Evolutionary conservation across 2,113 vertebrate genomes (phyloP).

Genomic region (Ictidomys tridecemlineatus): DNA sequence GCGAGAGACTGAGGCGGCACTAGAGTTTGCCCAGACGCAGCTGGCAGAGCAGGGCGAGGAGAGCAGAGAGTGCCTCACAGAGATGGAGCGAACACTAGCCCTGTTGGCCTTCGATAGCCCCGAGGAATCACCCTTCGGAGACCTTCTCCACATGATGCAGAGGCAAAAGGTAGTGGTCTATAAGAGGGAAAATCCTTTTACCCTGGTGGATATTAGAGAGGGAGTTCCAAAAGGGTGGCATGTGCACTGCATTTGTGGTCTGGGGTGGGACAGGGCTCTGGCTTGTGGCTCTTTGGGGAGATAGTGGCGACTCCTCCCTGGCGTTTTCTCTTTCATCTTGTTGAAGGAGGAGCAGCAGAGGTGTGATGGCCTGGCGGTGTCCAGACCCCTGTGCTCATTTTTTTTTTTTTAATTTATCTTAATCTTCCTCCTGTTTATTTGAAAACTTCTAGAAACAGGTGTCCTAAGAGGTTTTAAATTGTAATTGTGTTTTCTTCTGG

Average conservation of each 20-base stretch:
- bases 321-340: not conserved
- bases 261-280: not conserved
- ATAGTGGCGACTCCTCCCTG: not conserved
- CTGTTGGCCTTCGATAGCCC: slow-evolving; percentile 98
- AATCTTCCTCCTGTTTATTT: not conserved
- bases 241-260: too few relatives aligned
- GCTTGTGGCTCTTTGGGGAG: not conserved
- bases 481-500: not conserved
- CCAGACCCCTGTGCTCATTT: not conserved
- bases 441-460: not conserved
- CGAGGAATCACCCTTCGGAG: slow-evolving; percentile 97
- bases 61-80: slow-evolving; percentile 97
- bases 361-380: not conserved
- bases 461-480: not conserved
- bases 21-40: slow-evolving; percentile 98
- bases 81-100: slow-evolving; percentile 98
- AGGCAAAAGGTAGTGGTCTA: slow-evolving; percentile 93
- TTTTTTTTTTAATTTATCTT: not conserved
- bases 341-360: not conserved
- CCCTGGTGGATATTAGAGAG: too few relatives aligned
- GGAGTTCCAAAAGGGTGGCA: not conserved
- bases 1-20: slow-evolving; percentile 97
- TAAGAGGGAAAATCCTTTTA: not conserved
- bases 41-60: slow-evolving; percentile 98
- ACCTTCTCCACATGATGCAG: slow-evolving; percentile 98